A percentile compares a stretch with the other conserved stretches of the same genome.
These are phyloP conservation scores for Dreissena polymorpha DNA, from an alignment of 1,140 invertebrate species.

Conservation along the genomic window DNA sequence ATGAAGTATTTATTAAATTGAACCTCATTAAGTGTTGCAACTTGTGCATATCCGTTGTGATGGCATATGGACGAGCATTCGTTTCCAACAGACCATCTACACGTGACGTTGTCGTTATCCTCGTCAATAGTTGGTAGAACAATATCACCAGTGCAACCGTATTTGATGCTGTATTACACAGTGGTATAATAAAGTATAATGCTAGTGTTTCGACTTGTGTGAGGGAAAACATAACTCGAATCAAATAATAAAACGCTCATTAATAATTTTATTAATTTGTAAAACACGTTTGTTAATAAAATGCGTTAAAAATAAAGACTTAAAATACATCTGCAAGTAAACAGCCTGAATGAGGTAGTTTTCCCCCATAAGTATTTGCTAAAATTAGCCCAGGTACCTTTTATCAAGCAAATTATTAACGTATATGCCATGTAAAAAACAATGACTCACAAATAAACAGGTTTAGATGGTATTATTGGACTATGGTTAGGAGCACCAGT, in stretches of 20 bases:
- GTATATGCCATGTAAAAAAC: too few species aligned
- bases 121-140: constrained; percentile 1
- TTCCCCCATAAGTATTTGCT: too few species aligned
- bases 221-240: background rate
- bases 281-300: too few species aligned
- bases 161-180: constrained; percentile 15
- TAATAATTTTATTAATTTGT: too few species aligned
- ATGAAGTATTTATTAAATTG: background rate
- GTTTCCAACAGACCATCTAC: constrained; percentile 17
- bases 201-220: background rate
- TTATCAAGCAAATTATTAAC: too few species aligned
- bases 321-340: too few species aligned
- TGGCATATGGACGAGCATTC: constrained; percentile 17
- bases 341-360: too few species aligned
- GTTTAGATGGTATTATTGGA: background rate
- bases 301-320: too few species aligned
- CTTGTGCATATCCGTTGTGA: background rate
- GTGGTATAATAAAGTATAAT: background rate
- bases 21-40: constrained; percentile 6
- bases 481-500: background rate
- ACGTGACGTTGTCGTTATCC: constrained; percentile 9
- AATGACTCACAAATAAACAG: constrained; percentile 5
- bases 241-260: background rate
- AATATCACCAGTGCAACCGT: constrained; percentile 3
- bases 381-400: too few species aligned